Percentiles rank a stretch among this genome's conserved stretches.
phyloP scores from a whole-genome alignment of 2,797 vertebrate genomes.

The Acestrorhynchus altus region DNA sequence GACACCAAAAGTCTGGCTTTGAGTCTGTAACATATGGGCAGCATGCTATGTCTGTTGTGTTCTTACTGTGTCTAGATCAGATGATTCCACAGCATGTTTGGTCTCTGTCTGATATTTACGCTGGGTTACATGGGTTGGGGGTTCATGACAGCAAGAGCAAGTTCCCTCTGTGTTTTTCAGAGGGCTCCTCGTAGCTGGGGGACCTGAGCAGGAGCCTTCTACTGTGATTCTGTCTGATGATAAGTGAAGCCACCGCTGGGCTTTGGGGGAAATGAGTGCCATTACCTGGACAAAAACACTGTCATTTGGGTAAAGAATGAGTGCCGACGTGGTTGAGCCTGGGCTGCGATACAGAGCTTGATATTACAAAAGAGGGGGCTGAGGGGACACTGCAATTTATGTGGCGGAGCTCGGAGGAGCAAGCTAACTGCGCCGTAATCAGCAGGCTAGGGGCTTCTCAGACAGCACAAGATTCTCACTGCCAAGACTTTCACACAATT shows the following conservation, averaged over 20 bases:
- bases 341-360: constrained; percentile 54
- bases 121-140: neutral
- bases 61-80: neutral
- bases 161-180: constrained; percentile 32
- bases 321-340: constrained; percentile 44
- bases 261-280: constrained; percentile 61
- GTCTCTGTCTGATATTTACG: constrained; percentile 22
- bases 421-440: constrained; percentile 41
- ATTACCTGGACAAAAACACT: constrained; percentile 66
- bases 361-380: constrained; percentile 54
- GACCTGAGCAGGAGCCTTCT: constrained; percentile 7
- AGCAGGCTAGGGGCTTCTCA: constrained; percentile 40
- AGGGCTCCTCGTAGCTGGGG: constrained; percentile 10
- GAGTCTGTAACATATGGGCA: too few species aligned
- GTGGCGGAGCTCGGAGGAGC: constrained; percentile 43
- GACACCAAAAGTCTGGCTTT: neutral
- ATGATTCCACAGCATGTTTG: neutral
- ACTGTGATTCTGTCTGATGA: constrained; percentile 57
- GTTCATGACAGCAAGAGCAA: constrained; percentile 17
- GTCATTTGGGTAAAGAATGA: constrained; percentile 64
- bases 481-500: constrained; percentile 1
- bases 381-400: constrained; percentile 55
- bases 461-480: neutral
- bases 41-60: neutral
- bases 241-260: constrained; percentile 62